Percentiles rank a stretch among this genome's conserved stretches.
These are phyloP conservation scores for Todus mexicanus DNA, from an alignment of 2,797 vertebrate genomes.

Conservation along the genomic window DNA sequence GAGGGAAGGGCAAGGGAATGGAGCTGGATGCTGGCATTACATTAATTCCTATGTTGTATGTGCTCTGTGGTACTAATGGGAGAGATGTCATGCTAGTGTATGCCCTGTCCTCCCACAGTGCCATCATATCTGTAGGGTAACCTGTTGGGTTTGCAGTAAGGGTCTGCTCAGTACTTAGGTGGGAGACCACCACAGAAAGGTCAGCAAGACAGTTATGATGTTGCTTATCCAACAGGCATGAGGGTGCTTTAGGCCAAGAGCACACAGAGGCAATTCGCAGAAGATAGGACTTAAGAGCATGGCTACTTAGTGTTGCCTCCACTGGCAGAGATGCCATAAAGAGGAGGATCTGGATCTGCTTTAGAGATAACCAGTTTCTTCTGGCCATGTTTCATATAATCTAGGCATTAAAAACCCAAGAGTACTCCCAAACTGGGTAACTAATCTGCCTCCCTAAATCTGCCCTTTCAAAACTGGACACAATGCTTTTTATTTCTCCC, in stretches of 20 bases:
- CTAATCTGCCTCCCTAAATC: neutral
- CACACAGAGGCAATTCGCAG: neutral
- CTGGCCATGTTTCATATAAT: neutral
- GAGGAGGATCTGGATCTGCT: neutral
- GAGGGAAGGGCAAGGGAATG: neutral
- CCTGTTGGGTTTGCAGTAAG: neutral
- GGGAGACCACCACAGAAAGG: neutral
- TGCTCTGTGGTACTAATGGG: neutral
- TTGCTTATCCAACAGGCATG: neutral
- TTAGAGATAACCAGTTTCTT: neutral
- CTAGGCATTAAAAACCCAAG: neutral
- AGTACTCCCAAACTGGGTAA: neutral
- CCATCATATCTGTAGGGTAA: neutral
- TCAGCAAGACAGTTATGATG: neutral
- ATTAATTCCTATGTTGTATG: rapidly evolving
- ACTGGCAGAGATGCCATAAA: neutral
- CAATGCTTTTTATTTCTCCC: neutral
- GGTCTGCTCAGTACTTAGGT: neutral
- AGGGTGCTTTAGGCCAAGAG: neutral
- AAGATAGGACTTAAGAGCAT: neutral
- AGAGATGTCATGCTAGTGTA: neutral
- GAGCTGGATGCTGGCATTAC: neutral
- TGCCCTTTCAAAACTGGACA: neutral
- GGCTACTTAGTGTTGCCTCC: neutral
- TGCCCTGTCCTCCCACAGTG: neutral